Conservation (phyloP, 2,113 vertebrate genomes). For the Bubo scandiacus region DNA sequence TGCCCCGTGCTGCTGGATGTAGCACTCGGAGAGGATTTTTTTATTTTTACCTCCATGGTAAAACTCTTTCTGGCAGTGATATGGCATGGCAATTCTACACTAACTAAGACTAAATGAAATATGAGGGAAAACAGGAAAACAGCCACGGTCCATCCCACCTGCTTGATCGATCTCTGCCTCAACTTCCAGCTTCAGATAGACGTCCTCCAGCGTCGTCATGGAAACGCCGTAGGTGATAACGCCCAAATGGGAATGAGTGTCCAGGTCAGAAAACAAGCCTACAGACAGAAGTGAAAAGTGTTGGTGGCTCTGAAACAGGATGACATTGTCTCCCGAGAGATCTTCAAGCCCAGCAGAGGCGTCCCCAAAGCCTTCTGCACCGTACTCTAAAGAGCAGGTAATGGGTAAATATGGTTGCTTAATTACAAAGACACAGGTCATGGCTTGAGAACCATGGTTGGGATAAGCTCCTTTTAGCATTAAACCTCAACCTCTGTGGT, state of each 20-base stretch:
- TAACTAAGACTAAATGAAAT: not conserved
- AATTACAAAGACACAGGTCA: fast-evolving
- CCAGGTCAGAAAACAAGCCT: constrained; percentile 92
- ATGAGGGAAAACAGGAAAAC: not conserved
- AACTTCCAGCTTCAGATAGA: constrained; percentile 92
- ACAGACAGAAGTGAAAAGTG: not conserved
- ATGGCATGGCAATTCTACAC: fast-evolving
- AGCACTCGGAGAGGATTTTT: fast-evolving
- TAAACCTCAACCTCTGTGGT: not conserved
- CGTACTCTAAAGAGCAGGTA: not conserved
- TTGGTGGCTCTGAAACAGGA: not conserved
- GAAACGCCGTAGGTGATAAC: constrained; percentile 93
- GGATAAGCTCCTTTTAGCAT: not conserved
- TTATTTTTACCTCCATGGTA: not conserved
- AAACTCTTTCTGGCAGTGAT: not conserved
- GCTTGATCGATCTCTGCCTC: constrained; percentile 94
- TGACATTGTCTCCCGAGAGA: not conserved
- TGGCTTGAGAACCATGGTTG: not conserved
- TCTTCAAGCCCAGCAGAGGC: not conserved
- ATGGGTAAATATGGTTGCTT: fast-evolving
- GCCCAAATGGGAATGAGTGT: constrained; percentile 83
- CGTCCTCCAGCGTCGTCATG: constrained; percentile 97
- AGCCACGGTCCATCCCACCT: constrained; percentile 68
- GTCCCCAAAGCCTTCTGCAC: fast-evolving
- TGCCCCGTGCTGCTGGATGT: not conserved